Percentiles rank a stretch among this genome's conserved stretches.
These are phyloP conservation scores for Xanthia togata DNA, from an alignment of 2,888 invertebrate species.

Conservation along the genomic window DNA sequence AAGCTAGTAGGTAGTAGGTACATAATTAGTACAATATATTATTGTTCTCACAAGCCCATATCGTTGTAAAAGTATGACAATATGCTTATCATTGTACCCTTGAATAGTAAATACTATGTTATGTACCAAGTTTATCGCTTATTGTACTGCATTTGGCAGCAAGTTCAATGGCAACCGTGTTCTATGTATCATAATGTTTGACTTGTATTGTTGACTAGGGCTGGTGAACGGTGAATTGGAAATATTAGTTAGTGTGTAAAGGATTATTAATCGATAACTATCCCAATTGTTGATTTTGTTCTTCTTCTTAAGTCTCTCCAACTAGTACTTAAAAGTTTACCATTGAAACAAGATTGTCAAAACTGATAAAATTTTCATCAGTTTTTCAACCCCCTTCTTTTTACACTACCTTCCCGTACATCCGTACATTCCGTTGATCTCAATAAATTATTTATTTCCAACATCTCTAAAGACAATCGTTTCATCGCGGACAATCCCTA, in stretches of 20 bases:
- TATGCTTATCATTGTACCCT: conserved; percentile 41
- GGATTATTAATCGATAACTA: background rate
- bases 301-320: background rate
- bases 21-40: background rate
- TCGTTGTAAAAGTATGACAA: conserved; percentile 15
- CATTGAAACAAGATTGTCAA: background rate
- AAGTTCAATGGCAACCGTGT: conserved; percentile 50
- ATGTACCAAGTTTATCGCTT: conserved; percentile 45
- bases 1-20: background rate
- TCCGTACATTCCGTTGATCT: too few relatives aligned
- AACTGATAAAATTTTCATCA: too few relatives aligned
- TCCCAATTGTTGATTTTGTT: background rate
- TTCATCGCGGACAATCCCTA: conserved; percentile 12
- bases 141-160: conserved; percentile 55
- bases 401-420: too few relatives aligned
- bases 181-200: conserved; percentile 31
- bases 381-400: background rate
- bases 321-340: background rate
- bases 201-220: conserved; percentile 24
- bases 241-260: background rate
- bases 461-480: background rate
- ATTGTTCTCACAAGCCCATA: conserved; percentile 17
- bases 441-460: background rate
- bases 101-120: conserved; percentile 40
- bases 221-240: conserved; percentile 13